Evolutionary conservation across 2,113 vertebrate genomes (phyloP), one percentile per base, ranked within the genome.

Genomic region (Pterophyllum scalare): DNA sequence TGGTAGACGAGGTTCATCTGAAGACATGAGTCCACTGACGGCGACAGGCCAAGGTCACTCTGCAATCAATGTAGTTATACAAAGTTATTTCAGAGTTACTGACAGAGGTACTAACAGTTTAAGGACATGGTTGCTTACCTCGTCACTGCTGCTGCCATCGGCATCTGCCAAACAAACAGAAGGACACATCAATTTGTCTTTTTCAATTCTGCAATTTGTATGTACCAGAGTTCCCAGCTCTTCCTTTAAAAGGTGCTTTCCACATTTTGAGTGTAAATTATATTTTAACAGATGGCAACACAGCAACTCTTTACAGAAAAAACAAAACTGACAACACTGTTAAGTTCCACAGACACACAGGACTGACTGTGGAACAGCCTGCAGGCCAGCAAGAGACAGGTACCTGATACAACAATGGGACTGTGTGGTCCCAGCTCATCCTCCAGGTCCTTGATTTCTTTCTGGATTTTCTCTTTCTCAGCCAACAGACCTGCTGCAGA

Each of bases 1-100:
- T 95, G 94, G 75, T 95, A 95, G 7, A 95, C 94, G 5, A 95
- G 78, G 88, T 95, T 95, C 84, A 95, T 74, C 89, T 95, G 92
- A 5, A 95, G 92, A 84, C 91, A 94, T 0, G 89, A 90, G 1
- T 93, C 93, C 59, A 82, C 85, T 0, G 91, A 87, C 3, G 5
- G 56, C 2, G 92, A 62, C 60, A 94, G 72, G 46, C 75, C 87
- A 8, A 94, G 65, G 10, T 93, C 89, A 31, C 92, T 92, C 87
- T 94, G 59, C 11, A 75, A 43, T 33, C 11, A 72, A 26, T 33
- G 46, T 54, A 54, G 54, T n/a, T 20, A 54, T 33, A 33, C 26
- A 54, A 33, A 72, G 19, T 72, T 72, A 72, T 52, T 72, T 54
- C 46, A 72, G 17, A 72, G 46, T 54, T 17, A 67, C 75, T 13